These are phyloP conservation scores for Calyptommatus sinebrachiatus DNA, from an alignment of 2,113 vertebrate genomes.

Conservation along the genomic window DNA sequence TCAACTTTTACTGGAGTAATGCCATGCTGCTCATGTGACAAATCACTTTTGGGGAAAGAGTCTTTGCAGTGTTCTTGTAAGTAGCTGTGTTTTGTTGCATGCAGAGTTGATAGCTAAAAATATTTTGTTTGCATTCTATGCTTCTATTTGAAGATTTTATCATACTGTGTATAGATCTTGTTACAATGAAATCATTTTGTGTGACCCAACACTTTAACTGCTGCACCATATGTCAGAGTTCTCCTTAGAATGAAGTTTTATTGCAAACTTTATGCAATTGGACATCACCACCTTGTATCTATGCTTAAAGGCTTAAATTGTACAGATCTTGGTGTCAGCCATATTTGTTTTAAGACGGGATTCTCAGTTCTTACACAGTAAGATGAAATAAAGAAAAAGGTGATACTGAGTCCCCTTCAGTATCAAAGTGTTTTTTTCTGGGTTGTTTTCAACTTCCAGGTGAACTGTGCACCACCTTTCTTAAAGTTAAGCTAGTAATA, in stretches of 20 bases:
- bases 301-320: not conserved
- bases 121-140: not conserved
- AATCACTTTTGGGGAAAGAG: conserved; percentile 83
- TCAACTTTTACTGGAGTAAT: conserved; percentile 79
- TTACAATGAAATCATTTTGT: too few species aligned
- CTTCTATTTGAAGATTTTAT: not conserved
- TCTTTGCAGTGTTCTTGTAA: conserved; percentile 87
- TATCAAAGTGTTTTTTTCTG: too few species aligned
- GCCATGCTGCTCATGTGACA: conserved; percentile 86
- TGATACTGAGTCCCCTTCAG: too few species aligned
- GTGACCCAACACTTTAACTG: too few species aligned
- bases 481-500: too few species aligned
- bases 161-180: too few species aligned
- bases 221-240: too few species aligned
- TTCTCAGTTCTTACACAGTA: not conserved
- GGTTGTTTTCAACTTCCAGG: too few species aligned
- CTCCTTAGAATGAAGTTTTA: too few species aligned
- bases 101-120: not conserved
- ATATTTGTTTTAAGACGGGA: not conserved
- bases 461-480: too few species aligned
- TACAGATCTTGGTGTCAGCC: not conserved
- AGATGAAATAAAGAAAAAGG: not conserved
- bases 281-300: too few species aligned
- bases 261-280: not conserved
- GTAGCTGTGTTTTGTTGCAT: conserved; percentile 55